Conservation (phyloP, 2,113 vertebrate species). For the Melanerpes formicivorus region DNA sequence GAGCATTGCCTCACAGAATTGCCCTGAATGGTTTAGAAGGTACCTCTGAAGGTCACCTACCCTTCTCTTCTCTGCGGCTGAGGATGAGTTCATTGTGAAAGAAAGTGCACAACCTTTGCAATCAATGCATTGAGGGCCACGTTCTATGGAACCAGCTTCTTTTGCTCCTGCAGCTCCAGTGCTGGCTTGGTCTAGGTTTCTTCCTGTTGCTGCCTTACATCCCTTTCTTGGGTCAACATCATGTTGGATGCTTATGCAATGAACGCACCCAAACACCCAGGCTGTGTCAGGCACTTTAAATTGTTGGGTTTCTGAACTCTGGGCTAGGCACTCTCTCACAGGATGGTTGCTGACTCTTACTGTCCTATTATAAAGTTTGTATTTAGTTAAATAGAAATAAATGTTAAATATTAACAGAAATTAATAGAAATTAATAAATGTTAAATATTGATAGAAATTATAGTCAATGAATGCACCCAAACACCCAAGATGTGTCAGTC, state of each 20-base stretch:
- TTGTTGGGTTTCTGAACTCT: not conserved
- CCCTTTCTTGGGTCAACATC: not conserved
- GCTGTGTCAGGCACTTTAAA: not conserved
- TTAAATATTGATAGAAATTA: not conserved
- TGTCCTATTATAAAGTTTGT: not conserved
- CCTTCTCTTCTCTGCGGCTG: no score
- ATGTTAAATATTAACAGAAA: not conserved
- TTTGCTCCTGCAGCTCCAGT: not conserved
- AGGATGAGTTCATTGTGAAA: not conserved
- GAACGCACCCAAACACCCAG: no score
- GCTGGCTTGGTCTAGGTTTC: not conserved
- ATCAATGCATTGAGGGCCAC: fast-evolving
- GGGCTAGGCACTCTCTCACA: not conserved
- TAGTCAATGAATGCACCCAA: no score
- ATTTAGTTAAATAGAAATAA: not conserved
- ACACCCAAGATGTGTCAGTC: not conserved
- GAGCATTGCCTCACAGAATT: not conserved
- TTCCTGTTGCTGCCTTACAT: not conserved
- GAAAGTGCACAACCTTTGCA: fast-evolving
- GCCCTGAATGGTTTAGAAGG: no score
- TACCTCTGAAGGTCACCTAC: no score
- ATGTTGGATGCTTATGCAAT: not conserved
- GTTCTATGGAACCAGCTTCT: not conserved
- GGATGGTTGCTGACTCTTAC: not conserved
- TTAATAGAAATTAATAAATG: not conserved